Conservation (phyloP, 2,113 vertebrate genomes). For the Vulpes lagopus region DNA sequence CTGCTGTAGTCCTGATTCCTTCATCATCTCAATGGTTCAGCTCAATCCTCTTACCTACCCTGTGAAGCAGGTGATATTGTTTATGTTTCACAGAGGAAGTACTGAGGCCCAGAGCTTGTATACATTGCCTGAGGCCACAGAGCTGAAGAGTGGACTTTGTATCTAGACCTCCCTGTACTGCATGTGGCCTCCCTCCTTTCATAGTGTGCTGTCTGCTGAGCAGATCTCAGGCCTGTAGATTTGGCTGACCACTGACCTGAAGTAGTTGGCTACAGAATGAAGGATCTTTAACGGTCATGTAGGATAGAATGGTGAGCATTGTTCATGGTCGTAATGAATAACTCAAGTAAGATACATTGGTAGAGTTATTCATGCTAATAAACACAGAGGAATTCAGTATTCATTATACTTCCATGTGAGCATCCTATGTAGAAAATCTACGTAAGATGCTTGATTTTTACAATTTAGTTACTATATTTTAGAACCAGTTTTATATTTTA, state of each 20-base stretch:
- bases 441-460: conserved; percentile 38
- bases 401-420: neutral
- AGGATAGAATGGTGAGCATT: neutral
- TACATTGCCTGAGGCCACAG: neutral
- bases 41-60: neutral
- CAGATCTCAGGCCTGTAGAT: neutral
- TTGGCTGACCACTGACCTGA: neutral
- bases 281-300: neutral
- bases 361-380: neutral
- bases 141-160: neutral
- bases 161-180: neutral
- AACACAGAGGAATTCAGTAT: neutral
- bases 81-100: conserved; percentile 13
- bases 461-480: neutral
- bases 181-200: accelerated
- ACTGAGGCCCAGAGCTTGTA: neutral
- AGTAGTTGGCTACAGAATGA: neutral
- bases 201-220: neutral
- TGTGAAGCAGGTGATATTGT: neutral
- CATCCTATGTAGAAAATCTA: neutral
- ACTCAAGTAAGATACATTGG: neutral
- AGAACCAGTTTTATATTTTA: conserved; percentile 1
- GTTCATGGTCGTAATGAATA: neutral
- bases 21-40: neutral
- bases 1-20: neutral